Base-by-base conservation (phyloP, 2,113 vertebrate species). In the Promerops cafer region DNA sequence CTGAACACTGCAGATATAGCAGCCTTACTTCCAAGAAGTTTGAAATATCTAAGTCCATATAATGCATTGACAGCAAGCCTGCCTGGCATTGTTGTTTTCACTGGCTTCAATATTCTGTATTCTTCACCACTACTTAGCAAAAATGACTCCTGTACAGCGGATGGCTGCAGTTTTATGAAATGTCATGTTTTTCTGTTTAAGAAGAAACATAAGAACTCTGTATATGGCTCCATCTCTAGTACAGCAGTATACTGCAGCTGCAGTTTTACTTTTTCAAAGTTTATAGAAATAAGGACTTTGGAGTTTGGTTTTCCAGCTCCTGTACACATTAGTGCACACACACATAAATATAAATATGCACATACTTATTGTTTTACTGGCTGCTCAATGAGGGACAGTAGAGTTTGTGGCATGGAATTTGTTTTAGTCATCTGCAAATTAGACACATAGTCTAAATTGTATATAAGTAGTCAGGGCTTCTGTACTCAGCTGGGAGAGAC, bases 401-500 rank as follows among this genome's bases (percentile, higher is more conserved):
- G 37, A 24, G 4, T 80, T 83, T 64, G 53, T 52, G 40, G 24
- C 8, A n/a, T 31, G 33, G n/a, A 54, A 65, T 49, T 75, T 61
- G 11, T 47, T 89, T 80, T 20, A 72, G 23, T 80, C 4, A 40
- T 13, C 40, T 88, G 59, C 86, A 76, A 72, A 83, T 64, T 30
- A 54, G 30, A 28, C 24, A 40, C 1, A 1, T 23, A 76, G 5
- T 66, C 27, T 68, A 61, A 83, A 50, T 30, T 27, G 11, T 53
- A 17, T 78, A 13, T 64, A 39, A 54, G 14, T 42, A 59, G 16
- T 63, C 33, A 80, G 23, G 16, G 18, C 15, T 91, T 80, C 68
- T 72, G 22, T 76, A 72, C 8, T 93, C 26, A 64, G 31, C 23
- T 0, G 0, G 37, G n/a, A 68, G 63, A 86, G 33, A 35, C 0